These are phyloP conservation scores for Stegodyphus dumicola DNA, from an alignment of 1,140 invertebrate species.

Conservation along the genomic window DNA sequence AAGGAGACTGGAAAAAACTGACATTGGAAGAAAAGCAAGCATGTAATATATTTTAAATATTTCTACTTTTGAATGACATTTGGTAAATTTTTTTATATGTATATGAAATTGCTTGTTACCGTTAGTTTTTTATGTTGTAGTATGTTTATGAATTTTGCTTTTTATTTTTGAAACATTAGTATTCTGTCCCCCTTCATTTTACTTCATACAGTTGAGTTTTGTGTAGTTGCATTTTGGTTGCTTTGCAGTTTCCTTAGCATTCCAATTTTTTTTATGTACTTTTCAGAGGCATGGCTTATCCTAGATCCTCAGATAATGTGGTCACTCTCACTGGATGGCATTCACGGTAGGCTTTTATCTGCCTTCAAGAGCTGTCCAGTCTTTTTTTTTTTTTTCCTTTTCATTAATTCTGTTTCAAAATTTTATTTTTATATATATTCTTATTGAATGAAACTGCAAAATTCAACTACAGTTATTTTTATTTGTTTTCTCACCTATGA, in stretches of 20 bases:
- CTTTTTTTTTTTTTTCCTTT: not conserved
- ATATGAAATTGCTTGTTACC: not conserved
- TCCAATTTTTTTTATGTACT: not conserved
- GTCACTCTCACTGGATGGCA: slow-evolving; percentile 18
- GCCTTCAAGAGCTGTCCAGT: slow-evolving; percentile 30
- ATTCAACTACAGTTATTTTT: not conserved
- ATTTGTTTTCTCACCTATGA: not conserved
- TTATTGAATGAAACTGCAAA: not conserved
- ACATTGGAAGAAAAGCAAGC: slow-evolving; percentile 49
- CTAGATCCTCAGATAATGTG: not conserved
- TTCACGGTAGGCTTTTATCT: slow-evolving; percentile 39
- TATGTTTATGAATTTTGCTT: not conserved
- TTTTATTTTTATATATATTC: not conserved
- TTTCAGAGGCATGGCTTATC: slow-evolving; percentile 37
- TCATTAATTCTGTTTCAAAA: not conserved
- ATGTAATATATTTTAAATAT: slow-evolving; percentile 26
- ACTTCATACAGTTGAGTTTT: too few relatives aligned
- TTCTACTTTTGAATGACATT: not conserved
- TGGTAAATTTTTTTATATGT: not conserved
- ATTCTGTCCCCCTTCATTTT: not conserved
- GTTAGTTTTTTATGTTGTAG: not conserved
- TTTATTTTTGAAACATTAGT: not conserved
- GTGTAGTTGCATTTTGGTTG: too few relatives aligned
- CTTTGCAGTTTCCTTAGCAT: not conserved
- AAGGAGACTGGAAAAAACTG: slow-evolving; percentile 44